Conservation (phyloP, 2,888 invertebrate species). For the Dynastes grantii region DNA sequence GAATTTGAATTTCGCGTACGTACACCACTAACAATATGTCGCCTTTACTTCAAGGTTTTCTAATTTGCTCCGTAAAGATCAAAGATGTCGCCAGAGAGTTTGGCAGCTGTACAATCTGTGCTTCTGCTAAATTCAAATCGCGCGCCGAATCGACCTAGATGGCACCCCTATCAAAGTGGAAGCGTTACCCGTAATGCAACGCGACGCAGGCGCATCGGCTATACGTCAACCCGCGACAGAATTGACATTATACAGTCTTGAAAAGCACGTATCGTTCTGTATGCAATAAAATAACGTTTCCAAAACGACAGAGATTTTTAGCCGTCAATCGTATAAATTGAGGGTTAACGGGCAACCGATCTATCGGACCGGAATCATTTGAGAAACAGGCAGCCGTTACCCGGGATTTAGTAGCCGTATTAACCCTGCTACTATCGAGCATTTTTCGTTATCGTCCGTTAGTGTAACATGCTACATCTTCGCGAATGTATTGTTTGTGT, state of each 20-base stretch:
- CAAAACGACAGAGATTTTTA: neutral
- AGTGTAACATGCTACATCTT: neutral
- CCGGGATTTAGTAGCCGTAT: neutral
- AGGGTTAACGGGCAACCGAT: slow-evolving; percentile 13
- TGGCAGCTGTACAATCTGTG: too few relatives aligned
- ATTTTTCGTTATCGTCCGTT: neutral
- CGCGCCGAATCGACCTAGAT: neutral
- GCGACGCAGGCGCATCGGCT: neutral
- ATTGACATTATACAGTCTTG: slow-evolving; percentile 8
- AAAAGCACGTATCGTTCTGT: slow-evolving; percentile 6
- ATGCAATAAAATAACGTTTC: slow-evolving; percentile 9
- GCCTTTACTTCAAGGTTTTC: too few relatives aligned
- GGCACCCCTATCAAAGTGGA: neutral
- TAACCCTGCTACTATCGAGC: neutral
- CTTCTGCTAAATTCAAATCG: neutral
- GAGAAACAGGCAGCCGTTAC: slow-evolving; percentile 1
- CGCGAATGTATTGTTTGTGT: neutral
- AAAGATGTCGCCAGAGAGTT: too few relatives aligned
- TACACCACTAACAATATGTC: too few relatives aligned
- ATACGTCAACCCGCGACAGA: slow-evolving; percentile 4
- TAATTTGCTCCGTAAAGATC: too few relatives aligned
- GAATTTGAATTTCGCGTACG: too few relatives aligned
- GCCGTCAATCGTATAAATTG: neutral
- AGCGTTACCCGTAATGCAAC: slow-evolving; percentile 21
- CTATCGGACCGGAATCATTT: neutral